Evolutionary conservation across 2,113 vertebrate species (phyloP), one percentile per base, ranked within the genome.

Genomic region (Apodemus speciosus): DNA sequence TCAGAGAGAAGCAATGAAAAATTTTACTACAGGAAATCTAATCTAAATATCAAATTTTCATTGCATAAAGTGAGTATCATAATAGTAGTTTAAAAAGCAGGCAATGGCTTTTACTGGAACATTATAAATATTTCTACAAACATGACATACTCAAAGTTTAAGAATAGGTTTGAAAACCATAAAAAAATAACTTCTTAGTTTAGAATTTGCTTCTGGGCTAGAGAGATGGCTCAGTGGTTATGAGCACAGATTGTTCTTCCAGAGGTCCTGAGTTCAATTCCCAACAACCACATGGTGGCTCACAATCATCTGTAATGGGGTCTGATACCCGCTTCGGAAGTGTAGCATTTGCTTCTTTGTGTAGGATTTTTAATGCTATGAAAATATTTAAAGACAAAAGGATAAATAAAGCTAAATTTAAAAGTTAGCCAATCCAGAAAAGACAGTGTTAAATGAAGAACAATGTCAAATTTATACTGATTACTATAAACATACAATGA

Each of bases 11-110:
- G 91, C 94, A 93, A 62, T 87, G 92, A 96, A 53, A 86, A 91
- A 89, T 97, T 97, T 97, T 97, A 96, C 96, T 96, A 97, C 96
- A 97, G 96, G 96, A 97, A 98, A 97, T 96, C 97, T 80, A 95
- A 95, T 46, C 86, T 80, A 94, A 95, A 76, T 68, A 53, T 88
- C 58, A 51, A 94, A 72, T 62, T 92, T 97, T 97, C 32, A 0
- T 97, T 97, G 97, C 58, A 69, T 94, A 97, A 97, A 95, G 90
- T 27, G 27, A 91, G 18, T 56, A 94, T 0, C 95, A 2, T 0
- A 3, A 4, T 84, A 94, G 86, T 15, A 0, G 0, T 51, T 91
- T 90, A 96, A 96, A 95, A 97, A 97, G 94, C 1, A 16, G 84
- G 20, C n/a, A 62, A 85, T 86, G 46, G 79, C 40, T 95, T 95